A percentile compares a stretch with the other conserved stretches of the same genome.
Conservation (phyloP, 2,888 invertebrate species). For the Sylvicola cinctus region DNA sequence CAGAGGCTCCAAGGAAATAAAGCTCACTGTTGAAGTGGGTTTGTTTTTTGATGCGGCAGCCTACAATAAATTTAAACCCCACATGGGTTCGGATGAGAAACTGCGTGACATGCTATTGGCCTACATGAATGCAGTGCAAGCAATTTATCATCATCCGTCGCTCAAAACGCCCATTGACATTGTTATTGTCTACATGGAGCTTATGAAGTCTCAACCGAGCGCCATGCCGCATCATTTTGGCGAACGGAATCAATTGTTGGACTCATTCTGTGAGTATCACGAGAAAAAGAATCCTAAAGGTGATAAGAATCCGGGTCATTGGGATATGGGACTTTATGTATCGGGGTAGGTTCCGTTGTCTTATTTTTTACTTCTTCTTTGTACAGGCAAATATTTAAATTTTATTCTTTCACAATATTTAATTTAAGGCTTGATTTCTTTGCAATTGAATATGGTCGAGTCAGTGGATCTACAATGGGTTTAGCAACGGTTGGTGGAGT, state of each 20-base stretch:
- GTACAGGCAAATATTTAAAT: too few relatives aligned
- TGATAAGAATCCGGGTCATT: slow-evolving; percentile 48
- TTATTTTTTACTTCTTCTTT: too few relatives aligned
- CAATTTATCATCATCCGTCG: slow-evolving; percentile 56
- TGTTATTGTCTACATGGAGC: slow-evolving; percentile 45
- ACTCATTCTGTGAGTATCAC: slow-evolving; percentile 55
- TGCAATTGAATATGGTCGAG: slow-evolving; percentile 43
- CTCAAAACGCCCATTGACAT: slow-evolving; percentile 43
- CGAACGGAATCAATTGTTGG: slow-evolving; percentile 43
- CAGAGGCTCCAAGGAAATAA: slow-evolving; percentile 12
- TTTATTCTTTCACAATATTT: too few relatives aligned
- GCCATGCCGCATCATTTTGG: slow-evolving; percentile 40
- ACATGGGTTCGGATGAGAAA: slow-evolving; percentile 42
- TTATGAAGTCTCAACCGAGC: slow-evolving; percentile 42
- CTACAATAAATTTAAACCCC: slow-evolving; percentile 47
- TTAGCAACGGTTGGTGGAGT: slow-evolving; percentile 62
- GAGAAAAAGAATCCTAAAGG: slow-evolving; percentile 38
- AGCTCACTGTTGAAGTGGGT: slow-evolving; percentile 46
- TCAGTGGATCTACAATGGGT: slow-evolving; percentile 59
- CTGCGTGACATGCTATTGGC: slow-evolving; percentile 56
- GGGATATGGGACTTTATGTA: slow-evolving; percentile 60
- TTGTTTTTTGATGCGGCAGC: slow-evolving; percentile 56
- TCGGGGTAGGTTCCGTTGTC: slow-evolving; percentile 40
- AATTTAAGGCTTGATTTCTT: slow-evolving; percentile 44
- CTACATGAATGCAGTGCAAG: slow-evolving; percentile 60